phyloP scores from a whole-genome alignment of 2,113 vertebrate genomes.

The Semicossyphus pulcher region DNA sequence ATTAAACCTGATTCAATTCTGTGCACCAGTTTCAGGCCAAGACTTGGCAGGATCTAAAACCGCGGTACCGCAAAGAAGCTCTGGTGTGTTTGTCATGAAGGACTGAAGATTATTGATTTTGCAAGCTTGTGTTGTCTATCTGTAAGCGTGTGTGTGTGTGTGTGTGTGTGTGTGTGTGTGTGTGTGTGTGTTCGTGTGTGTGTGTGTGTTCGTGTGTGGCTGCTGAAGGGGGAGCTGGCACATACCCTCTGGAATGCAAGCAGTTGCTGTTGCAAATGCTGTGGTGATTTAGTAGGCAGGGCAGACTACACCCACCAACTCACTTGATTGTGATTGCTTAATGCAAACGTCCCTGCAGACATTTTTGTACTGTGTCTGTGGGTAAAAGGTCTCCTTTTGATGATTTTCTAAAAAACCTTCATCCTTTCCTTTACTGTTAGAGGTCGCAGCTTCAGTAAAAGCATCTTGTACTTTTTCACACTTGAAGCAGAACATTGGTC shows the following conservation, averaged over 20 bases:
- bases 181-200: conserved; percentile 2
- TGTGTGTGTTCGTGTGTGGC: neutral
- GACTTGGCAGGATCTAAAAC: conserved; percentile 64
- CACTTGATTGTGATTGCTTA: conserved; percentile 53
- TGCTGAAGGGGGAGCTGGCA: conserved; percentile 28
- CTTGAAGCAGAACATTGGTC: too few species aligned
- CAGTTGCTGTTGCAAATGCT: conserved; percentile 63
- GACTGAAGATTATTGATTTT: conserved; percentile 78
- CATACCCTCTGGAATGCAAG: conserved; percentile 45
- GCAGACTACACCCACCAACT: conserved; percentile 32
- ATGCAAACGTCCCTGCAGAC: conserved; percentile 30
- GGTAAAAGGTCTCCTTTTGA: conserved; percentile 24
- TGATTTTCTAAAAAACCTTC: too few species aligned
- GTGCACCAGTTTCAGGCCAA: conserved; percentile 52
- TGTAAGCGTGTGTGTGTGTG: conserved; percentile 21
- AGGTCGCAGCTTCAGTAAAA: neutral
- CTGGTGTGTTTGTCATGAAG: conserved; percentile 67
- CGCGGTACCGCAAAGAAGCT: conserved; percentile 48
- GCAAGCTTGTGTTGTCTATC: conserved; percentile 53
- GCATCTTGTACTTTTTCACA: too few species aligned
- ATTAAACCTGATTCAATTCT: conserved; percentile 48
- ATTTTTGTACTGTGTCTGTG: conserved; percentile 25
- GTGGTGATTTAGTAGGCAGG: conserved; percentile 42
- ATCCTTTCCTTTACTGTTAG: neutral
- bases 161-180: conserved; percentile 22